Percentiles rank a stretch among this genome's conserved stretches.
Conservation (phyloP, 1,140 invertebrate species). For the Diabrotica undecimpunctata region DNA sequence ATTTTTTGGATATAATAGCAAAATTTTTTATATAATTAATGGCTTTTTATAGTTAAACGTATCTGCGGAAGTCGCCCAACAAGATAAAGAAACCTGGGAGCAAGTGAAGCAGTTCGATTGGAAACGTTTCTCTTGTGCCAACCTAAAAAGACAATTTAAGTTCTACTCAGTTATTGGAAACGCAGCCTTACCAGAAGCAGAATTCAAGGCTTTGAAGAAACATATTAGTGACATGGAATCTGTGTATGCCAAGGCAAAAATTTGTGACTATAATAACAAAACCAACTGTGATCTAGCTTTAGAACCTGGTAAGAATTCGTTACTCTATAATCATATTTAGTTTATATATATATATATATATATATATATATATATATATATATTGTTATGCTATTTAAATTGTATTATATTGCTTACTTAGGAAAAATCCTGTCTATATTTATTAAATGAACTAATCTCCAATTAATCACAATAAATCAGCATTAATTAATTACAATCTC, state of each 20-base stretch:
- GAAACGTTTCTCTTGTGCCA: slow-evolving; percentile 29
- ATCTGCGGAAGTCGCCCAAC: slow-evolving; percentile 31
- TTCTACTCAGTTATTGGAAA: slow-evolving; percentile 42
- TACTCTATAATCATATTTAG: neutral
- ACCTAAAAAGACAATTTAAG: slow-evolving; percentile 33
- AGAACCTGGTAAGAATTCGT: slow-evolving; percentile 61
- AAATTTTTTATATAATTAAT: too few relatives aligned
- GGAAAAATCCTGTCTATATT: too few relatives aligned
- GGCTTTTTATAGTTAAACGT: slow-evolving; percentile 26
- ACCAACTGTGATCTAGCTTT: slow-evolving; percentile 66
- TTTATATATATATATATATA: neutral
- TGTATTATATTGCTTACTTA: too few relatives aligned
- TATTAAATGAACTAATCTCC: too few relatives aligned
- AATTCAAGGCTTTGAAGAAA: slow-evolving; percentile 59
- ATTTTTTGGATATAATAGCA: too few relatives aligned
- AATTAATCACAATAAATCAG: too few relatives aligned
- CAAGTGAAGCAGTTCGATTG: slow-evolving; percentile 33
- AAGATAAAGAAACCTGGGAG: slow-evolving; percentile 32
- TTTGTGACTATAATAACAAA: slow-evolving; percentile 61
- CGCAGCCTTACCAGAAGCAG: slow-evolving; percentile 65
- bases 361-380: too few relatives aligned
- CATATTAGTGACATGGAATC: slow-evolving; percentile 70
- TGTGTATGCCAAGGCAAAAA: slow-evolving; percentile 76
- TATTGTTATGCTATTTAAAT: too few relatives aligned
- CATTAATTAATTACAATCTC: too few relatives aligned